A percentile compares a stretch with the other conserved stretches of the same genome.
These are phyloP conservation scores for Cephalopholis sonnerati DNA, from an alignment of 2,113 vertebrate species.

Conservation along the genomic window DNA sequence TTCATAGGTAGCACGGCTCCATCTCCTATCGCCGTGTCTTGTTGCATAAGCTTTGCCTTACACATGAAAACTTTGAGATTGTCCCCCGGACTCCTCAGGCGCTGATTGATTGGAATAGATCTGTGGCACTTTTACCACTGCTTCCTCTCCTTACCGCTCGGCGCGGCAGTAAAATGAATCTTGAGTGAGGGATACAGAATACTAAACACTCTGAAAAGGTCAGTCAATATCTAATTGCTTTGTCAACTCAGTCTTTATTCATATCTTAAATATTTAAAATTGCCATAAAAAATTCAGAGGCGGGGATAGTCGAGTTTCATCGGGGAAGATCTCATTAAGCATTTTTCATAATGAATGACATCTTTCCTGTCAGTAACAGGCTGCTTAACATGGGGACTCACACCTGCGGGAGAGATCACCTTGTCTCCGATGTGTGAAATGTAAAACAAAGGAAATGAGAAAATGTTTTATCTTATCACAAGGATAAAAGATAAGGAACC, in stretches of 20 bases:
- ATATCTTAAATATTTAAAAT: conserved; percentile 78
- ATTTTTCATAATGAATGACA: conserved; percentile 77
- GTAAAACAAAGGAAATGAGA: conserved; percentile 75
- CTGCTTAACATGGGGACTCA: conserved; percentile 70
- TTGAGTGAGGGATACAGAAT: conserved; percentile 62
- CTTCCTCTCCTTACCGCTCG: conserved; percentile 33
- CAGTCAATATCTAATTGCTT: conserved; percentile 80
- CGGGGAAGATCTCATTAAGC: conserved; percentile 69
- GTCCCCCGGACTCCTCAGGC: conserved; percentile 23
- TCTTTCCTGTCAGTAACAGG: conserved; percentile 54
- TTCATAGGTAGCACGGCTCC: conserved; percentile 12
- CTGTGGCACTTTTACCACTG: conserved; percentile 31
- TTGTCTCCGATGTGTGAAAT: conserved; percentile 65
- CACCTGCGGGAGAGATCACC: conserved; percentile 58
- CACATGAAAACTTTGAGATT: conserved; percentile 42
- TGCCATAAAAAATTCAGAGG: conserved; percentile 69
- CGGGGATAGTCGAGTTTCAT: conserved; percentile 39
- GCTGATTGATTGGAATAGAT: conserved; percentile 61
- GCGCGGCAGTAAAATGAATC: conserved; percentile 52
- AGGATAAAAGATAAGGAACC: conserved; percentile 62
- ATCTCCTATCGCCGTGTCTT: neutral
- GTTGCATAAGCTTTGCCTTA: conserved; percentile 45
- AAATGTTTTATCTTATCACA: conserved; percentile 64
- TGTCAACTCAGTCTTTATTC: conserved; percentile 78
- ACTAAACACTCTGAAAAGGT: conserved; percentile 73